Conservation (phyloP, 2,888 invertebrate genomes). For the Sinopyrophorus schimmeli region DNA sequence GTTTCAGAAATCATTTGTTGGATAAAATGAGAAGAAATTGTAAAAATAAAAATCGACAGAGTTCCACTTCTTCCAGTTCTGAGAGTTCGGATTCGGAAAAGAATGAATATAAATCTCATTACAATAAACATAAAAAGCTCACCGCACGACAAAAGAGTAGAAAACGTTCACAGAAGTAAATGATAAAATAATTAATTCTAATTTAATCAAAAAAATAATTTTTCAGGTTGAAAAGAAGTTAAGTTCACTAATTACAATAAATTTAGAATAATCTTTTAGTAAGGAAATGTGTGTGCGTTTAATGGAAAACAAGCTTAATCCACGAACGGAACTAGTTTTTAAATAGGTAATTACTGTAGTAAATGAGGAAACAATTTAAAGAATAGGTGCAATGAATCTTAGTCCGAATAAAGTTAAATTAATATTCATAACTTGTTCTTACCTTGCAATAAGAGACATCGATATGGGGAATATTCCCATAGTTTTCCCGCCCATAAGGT, state of each 20-base stretch:
- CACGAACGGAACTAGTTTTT: too few relatives aligned
- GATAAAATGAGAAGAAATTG: slow-evolving; percentile 50
- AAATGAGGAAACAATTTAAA: slow-evolving; percentile 14
- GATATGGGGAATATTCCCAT: slow-evolving; percentile 81
- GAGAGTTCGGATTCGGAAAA: slow-evolving; percentile 33
- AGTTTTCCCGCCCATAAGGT: slow-evolving; percentile 74
- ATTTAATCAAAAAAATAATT: too few relatives aligned
- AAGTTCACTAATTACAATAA: too few relatives aligned
- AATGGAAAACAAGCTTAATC: too few relatives aligned
- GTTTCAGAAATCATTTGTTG: slow-evolving; percentile 81
- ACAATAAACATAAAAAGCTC: slow-evolving; percentile 18
- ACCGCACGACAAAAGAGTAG: slow-evolving; percentile 16
- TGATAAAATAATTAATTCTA: too few relatives aligned
- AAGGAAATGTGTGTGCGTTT: too few relatives aligned
- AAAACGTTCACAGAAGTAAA: background rate
- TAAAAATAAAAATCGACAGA: slow-evolving; percentile 12
- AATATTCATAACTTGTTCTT: slow-evolving; percentile 38
- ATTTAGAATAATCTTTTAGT: too few relatives aligned
- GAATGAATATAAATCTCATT: slow-evolving; percentile 27
- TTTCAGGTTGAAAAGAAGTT: too few relatives aligned
- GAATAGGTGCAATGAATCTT: background rate
- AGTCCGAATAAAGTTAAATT: too few relatives aligned
- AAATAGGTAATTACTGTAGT: slow-evolving; percentile 14
- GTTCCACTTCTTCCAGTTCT: slow-evolving; percentile 28
- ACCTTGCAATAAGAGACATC: slow-evolving; percentile 78